Percentiles rank a stretch among this genome's conserved stretches.
phyloP scores from a whole-genome alignment of 2,888 invertebrate species.

The Sminthurides aquaticus region DNA sequence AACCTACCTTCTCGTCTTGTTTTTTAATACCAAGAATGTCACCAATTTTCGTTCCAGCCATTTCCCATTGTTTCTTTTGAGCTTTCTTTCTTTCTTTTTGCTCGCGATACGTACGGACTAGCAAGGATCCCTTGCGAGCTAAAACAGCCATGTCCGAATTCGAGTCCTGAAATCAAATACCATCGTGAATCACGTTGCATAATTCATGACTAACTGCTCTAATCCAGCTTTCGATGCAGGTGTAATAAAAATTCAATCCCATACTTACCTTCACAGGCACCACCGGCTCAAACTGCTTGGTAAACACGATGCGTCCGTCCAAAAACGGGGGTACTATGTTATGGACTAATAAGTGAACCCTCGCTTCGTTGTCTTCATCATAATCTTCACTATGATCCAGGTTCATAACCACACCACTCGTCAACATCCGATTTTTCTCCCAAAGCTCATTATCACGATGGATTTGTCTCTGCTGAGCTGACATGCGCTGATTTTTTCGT shows the following conservation, averaged over 20 bases:
- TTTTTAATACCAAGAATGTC: slow-evolving; percentile 90
- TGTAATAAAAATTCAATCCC: no score
- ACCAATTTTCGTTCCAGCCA: slow-evolving; percentile 90
- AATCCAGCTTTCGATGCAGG: no score
- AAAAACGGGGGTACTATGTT: slow-evolving; percentile 98
- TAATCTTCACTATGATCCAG: slow-evolving; percentile 83
- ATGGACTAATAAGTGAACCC: slow-evolving; percentile 92
- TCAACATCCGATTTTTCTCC: slow-evolving; percentile 96
- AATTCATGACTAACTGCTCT: no score
- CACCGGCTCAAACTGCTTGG: slow-evolving; percentile 98
- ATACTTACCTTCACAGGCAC: slow-evolving; percentile 72
- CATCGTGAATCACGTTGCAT: no score
- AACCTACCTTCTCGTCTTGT: slow-evolving; percentile 58
- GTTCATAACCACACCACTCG: slow-evolving; percentile 85
- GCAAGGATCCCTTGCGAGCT: slow-evolving; percentile 83
- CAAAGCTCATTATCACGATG: slow-evolving; percentile 86
- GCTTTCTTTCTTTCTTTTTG: slow-evolving; percentile 94
- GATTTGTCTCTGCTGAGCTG: slow-evolving; percentile 91
- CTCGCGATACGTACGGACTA: slow-evolving; percentile 85
- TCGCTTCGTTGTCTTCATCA: slow-evolving; percentile 89
- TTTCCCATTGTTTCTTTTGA: slow-evolving; percentile 98
- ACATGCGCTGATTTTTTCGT: slow-evolving; percentile 80
- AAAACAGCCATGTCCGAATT: slow-evolving; percentile 96
- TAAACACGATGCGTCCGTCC: slow-evolving; percentile 97
- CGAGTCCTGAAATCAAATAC: slow-evolving; percentile 70